Evolutionary conservation across 30 jellyfish, hydroid and myxozoan genomes (phyloP).

Genomic region (Aurelia sp.): DNA sequence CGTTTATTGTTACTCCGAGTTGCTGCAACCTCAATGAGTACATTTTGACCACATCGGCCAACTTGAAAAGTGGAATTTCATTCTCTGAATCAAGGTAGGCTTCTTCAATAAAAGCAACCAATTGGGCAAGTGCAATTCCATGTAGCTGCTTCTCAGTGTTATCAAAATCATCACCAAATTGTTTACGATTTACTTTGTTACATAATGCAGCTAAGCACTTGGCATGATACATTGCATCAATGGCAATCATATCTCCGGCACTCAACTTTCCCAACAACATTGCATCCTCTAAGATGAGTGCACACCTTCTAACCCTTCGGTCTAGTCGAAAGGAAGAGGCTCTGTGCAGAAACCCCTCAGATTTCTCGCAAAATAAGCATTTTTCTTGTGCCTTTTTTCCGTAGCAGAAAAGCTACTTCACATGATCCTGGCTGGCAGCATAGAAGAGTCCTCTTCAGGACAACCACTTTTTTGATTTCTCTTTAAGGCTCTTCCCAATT

Average conservation of each 20-base stretch:
- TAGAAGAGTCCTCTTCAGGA: no score
- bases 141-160: neutral
- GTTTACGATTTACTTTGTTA: neutral
- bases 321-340: neutral
- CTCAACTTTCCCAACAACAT: slow-evolving; percentile 1
- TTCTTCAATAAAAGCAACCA: slow-evolving; percentile 7
- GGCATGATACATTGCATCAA: slow-evolving; percentile 10
- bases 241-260: slow-evolving; percentile 15
- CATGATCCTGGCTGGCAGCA: no score
- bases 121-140: slow-evolving; percentile 8
- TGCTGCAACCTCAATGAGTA: neutral
- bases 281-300: neutral
- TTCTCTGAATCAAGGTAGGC: neutral
- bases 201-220: slow-evolving; percentile 10
- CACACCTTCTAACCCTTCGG: neutral
- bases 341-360: neutral
- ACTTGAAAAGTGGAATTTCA: neutral
- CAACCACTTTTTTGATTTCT: no score
- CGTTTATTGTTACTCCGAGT: neutral
- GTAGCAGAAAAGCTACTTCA: no score
- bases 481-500: no score
- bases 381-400: no score
- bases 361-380: no score
- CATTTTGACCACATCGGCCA: neutral
- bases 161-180: neutral